phyloP scores from a whole-genome alignment of 2,113 vertebrate species.

The Apodemus speciosus region DNA sequence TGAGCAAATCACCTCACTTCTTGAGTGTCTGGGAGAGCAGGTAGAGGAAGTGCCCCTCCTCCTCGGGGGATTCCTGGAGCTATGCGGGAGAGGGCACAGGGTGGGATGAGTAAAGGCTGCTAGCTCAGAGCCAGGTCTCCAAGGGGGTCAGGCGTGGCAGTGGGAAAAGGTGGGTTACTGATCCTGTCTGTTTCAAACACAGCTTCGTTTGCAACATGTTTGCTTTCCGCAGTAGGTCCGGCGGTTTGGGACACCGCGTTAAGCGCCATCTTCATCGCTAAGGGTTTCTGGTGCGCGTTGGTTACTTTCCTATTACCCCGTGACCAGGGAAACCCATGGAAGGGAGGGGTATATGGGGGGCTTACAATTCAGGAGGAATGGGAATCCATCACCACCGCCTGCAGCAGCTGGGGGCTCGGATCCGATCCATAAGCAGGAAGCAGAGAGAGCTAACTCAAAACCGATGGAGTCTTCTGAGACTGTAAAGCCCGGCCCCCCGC shows the following conservation, averaged over 20 bases:
- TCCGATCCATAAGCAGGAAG: background rate
- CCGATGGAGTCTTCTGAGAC: background rate
- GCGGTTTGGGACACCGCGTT: background rate
- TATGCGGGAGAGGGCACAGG: fast-evolving
- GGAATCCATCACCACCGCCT: background rate
- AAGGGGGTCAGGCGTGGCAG: background rate
- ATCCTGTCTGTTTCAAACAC: background rate
- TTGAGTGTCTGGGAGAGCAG: background rate
- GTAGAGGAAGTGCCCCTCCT: no score
- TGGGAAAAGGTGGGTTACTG: background rate
- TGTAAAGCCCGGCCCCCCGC: background rate
- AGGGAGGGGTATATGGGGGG: background rate
- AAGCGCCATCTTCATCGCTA: background rate
- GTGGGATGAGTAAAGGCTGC: background rate
- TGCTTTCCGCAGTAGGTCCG: background rate
- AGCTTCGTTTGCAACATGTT: background rate
- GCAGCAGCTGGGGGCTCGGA: background rate
- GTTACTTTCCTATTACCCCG: background rate
- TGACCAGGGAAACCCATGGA: background rate
- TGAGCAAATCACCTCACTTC: background rate
- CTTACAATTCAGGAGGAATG: background rate
- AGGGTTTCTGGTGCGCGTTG: background rate
- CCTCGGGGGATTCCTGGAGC: background rate
- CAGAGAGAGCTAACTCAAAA: background rate
- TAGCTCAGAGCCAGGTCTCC: no score